Evolutionary conservation across 1,140 invertebrate species (phyloP).

Genomic region (Nylanderia fulva): DNA sequence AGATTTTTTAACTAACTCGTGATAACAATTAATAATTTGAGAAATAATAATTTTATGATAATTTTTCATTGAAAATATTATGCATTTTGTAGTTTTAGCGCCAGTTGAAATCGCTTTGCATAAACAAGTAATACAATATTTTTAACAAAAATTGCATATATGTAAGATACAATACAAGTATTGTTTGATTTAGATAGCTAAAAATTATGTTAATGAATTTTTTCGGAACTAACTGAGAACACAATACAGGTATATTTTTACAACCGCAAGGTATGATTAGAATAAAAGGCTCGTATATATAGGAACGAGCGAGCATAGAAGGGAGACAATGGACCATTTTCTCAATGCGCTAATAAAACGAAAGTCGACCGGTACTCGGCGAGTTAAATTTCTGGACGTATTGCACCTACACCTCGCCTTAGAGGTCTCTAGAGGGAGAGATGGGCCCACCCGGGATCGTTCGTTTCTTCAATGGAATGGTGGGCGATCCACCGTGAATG

Average conservation of each 20-base stretch:
- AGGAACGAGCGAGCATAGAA: slow-evolving; percentile 4
- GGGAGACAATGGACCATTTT: slow-evolving; percentile 65
- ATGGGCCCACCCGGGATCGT: slow-evolving; percentile 68
- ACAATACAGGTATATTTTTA: background rate
- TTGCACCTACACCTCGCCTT: slow-evolving; percentile 75
- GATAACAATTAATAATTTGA: slow-evolving; percentile 7
- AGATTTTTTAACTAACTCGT: background rate
- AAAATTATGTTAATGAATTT: background rate
- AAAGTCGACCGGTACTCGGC: slow-evolving; percentile 58
- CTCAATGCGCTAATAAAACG: slow-evolving; percentile 69
- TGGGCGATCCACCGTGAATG: slow-evolving; percentile 83
- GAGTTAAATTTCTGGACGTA: slow-evolving; percentile 71
- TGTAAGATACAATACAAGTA: background rate
- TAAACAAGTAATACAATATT: background rate
- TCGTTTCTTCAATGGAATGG: slow-evolving; percentile 77
- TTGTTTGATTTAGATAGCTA: background rate
- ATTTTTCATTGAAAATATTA: background rate
- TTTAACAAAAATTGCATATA: background rate
- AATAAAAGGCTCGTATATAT: background rate
- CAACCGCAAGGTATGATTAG: background rate
- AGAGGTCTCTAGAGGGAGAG: slow-evolving; percentile 58
- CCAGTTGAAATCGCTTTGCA: background rate
- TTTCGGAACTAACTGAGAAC: background rate
- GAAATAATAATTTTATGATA: no score
- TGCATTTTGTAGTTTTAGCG: slow-evolving; percentile 11